Percentiles rank a stretch among this genome's conserved stretches.
phyloP scores from a whole-genome alignment of 1,140 invertebrate genomes.

The Drosophila eugracilis region DNA sequence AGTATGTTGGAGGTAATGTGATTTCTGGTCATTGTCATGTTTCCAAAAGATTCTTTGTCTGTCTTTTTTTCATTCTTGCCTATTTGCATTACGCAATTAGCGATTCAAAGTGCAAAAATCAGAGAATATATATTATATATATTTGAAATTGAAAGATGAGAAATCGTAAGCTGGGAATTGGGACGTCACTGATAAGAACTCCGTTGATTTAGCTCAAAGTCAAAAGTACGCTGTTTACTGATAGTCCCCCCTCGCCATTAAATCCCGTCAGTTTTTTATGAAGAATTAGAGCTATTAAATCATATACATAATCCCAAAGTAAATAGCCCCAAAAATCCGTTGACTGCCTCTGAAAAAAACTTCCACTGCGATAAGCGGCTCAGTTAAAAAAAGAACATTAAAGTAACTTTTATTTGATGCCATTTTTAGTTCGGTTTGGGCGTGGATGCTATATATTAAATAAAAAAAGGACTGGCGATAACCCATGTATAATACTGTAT shows the following conservation, averaged over 20 bases:
- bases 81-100: slow-evolving; percentile 34
- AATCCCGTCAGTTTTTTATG: neutral
- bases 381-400: neutral
- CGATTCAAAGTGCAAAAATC: slow-evolving; percentile 39
- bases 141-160: slow-evolving; percentile 5
- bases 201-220: slow-evolving; percentile 48
- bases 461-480: too few species aligned
- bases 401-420: neutral
- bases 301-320: slow-evolving; percentile 1
- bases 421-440: too few species aligned
- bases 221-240: slow-evolving; percentile 61
- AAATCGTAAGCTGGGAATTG: slow-evolving; percentile 39
- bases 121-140: neutral
- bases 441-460: too few species aligned
- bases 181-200: slow-evolving; percentile 75
- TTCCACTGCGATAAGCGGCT: slow-evolving; percentile 19
- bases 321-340: slow-evolving; percentile 14
- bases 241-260: slow-evolving; percentile 7
- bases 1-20: slow-evolving; percentile 10
- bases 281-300: neutral
- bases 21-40: slow-evolving; percentile 23
- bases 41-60: slow-evolving; percentile 35
- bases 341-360: slow-evolving; percentile 14
- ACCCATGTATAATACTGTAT: too few species aligned
- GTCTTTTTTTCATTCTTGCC: neutral